phyloP scores from a whole-genome alignment of 2,888 invertebrate genomes.

The Drosophila affinis region DNA sequence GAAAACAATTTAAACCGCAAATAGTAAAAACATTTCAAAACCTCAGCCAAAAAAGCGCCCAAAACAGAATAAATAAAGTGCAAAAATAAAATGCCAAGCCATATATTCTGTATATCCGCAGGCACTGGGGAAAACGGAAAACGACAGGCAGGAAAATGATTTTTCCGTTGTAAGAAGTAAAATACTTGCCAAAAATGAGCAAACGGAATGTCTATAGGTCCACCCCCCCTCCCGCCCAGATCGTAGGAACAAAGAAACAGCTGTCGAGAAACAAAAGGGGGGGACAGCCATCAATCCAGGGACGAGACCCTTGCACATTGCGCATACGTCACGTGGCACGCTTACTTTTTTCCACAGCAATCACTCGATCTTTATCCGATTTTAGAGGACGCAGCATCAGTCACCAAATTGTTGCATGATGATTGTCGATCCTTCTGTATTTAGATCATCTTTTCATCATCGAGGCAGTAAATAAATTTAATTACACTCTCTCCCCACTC shows the following conservation, averaged over 20 bases:
- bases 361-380: constrained; percentile 20
- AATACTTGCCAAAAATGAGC: constrained; percentile 62
- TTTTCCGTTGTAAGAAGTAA: constrained; percentile 69
- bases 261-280: constrained; percentile 3
- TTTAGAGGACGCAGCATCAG: constrained; percentile 31
- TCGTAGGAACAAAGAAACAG: constrained; percentile 16
- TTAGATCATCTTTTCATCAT: constrained; percentile 13
- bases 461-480: constrained; percentile 69
- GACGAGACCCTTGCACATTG: constrained; percentile 27
- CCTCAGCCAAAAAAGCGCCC: constrained; percentile 39
- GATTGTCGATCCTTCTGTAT: background rate
- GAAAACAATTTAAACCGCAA: constrained; percentile 42
- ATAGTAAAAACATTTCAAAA: constrained; percentile 52
- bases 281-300: constrained; percentile 24
- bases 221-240: background rate
- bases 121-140: constrained; percentile 24
- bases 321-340: constrained; percentile 44
- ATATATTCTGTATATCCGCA: constrained; percentile 50
- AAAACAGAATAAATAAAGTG: constrained; percentile 47
- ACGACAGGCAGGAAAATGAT: constrained; percentile 56
- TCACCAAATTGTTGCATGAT: constrained; percentile 14
- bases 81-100: constrained; percentile 60
- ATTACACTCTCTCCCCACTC: constrained; percentile 60
- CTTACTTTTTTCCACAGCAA: constrained; percentile 33
- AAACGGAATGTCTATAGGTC: background rate